Percentiles rank a stretch among this genome's conserved stretches.
phyloP scores from a whole-genome alignment of 1,140 invertebrate species.

The Cydia amplana region DNA sequence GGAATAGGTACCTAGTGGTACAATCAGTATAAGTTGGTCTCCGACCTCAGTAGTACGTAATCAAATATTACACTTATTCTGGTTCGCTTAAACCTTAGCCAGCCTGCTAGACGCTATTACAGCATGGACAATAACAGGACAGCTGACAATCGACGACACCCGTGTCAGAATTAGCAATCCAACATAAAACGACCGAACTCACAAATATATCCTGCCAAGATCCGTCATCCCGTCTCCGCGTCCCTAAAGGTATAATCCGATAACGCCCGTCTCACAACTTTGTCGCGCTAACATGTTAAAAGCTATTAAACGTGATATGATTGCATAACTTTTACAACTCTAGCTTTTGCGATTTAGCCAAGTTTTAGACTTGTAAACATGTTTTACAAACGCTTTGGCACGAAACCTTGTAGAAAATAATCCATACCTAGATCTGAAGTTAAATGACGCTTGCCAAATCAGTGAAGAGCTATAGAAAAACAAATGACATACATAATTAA shows the following conservation, averaged over 20 bases:
- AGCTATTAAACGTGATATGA: constrained; percentile 20
- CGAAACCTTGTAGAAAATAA: constrained; percentile 5
- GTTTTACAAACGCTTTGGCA: constrained; percentile 14
- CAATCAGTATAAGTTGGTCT: too few relatives aligned
- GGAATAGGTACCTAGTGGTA: background rate
- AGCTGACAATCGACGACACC: constrained; percentile 4
- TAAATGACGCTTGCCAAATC: too few relatives aligned
- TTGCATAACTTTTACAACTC: constrained; percentile 29
- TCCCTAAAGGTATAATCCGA: constrained; percentile 14
- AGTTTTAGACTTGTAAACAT: constrained; percentile 18
- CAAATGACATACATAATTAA: too few relatives aligned
- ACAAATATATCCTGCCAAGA: background rate
- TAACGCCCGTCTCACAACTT: constrained; percentile 12
- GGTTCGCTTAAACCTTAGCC: background rate
- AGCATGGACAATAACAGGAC: background rate
- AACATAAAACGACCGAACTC: background rate
- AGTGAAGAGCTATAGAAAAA: too few relatives aligned
- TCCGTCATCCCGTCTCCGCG: background rate
- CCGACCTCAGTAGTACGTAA: background rate
- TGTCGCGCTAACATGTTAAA: constrained; percentile 22
- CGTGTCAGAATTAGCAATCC: background rate
- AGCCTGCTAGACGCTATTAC: background rate
- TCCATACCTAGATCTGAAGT: background rate
- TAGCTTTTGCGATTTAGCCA: constrained; percentile 12
- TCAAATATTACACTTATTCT: background rate